These are phyloP conservation scores for Sebastes miniatus DNA, from an alignment of 2,797 vertebrate genomes.

Conservation along the genomic window DNA sequence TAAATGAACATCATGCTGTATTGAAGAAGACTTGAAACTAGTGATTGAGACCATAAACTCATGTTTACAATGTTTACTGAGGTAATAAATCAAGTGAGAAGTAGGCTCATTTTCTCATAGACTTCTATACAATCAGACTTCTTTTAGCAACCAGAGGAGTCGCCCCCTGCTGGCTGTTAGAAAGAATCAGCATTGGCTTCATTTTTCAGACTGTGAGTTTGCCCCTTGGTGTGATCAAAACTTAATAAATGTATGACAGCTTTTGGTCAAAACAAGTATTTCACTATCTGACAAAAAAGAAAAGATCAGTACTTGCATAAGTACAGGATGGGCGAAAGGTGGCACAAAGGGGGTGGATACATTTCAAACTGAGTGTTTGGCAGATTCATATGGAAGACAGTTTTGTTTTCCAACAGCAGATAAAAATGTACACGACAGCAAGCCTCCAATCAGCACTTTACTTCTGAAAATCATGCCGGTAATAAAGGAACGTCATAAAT, in stretches of 20 bases:
- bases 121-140: no score
- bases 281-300: neutral
- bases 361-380: constrained; percentile 27
- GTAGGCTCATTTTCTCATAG: no score
- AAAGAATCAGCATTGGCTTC: no score
- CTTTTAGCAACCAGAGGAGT: no score
- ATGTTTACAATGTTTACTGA: no score
- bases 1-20: no score
- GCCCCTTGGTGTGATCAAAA: neutral
- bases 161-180: no score
- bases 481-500: neutral
- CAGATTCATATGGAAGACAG: neutral
- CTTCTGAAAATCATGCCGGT: neutral
- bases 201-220: no score
- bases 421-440: constrained; percentile 1
- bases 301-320: neutral
- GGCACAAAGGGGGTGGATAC: neutral
- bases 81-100: no score
- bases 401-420: neutral
- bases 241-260: neutral
- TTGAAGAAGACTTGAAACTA: no score
- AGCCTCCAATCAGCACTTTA: neutral
- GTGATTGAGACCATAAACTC: no score
- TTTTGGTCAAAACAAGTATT: neutral
- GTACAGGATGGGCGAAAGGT: neutral